phyloP scores from a whole-genome alignment of 1,140 invertebrate species.

The Aradophagus sp. region DNA sequence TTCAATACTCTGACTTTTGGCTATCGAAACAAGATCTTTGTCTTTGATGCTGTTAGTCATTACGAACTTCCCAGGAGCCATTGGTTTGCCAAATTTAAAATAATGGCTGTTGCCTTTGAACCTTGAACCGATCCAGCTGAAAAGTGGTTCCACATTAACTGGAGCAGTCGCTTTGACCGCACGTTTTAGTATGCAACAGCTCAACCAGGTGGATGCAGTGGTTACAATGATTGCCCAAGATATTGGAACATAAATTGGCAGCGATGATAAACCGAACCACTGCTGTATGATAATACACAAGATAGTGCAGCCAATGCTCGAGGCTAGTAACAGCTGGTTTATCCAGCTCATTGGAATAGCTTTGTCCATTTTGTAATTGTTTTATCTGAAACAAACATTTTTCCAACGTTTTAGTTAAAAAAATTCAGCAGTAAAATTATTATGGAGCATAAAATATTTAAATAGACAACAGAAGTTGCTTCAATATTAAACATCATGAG shows the following conservation, averaged over 20 bases:
- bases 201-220: constrained; percentile 65
- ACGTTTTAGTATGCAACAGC: constrained; percentile 62
- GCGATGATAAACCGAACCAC: constrained; percentile 52
- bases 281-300: constrained; percentile 63
- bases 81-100: constrained; percentile 3
- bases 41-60: constrained; percentile 10
- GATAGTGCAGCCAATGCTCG: constrained; percentile 54
- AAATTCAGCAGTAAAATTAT: no score
- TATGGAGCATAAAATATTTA: no score
- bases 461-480: no score
- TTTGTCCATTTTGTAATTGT: constrained; percentile 62
- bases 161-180: constrained; percentile 63
- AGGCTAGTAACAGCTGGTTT: constrained; percentile 62
- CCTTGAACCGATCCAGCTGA: constrained; percentile 52
- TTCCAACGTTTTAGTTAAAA: no score
- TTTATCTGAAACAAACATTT: no score
- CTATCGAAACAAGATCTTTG: constrained; percentile 2
- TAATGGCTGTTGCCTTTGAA: constrained; percentile 25
- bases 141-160: constrained; percentile 54
- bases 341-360: constrained; percentile 65
- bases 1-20: constrained; percentile 9
- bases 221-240: constrained; percentile 64
- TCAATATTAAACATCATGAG: no score
- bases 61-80: constrained; percentile 15
- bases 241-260: constrained; percentile 65